Evolutionary conservation across 2,888 invertebrate species (phyloP).

Genomic region (Callyntrura guangdongensis): DNA sequence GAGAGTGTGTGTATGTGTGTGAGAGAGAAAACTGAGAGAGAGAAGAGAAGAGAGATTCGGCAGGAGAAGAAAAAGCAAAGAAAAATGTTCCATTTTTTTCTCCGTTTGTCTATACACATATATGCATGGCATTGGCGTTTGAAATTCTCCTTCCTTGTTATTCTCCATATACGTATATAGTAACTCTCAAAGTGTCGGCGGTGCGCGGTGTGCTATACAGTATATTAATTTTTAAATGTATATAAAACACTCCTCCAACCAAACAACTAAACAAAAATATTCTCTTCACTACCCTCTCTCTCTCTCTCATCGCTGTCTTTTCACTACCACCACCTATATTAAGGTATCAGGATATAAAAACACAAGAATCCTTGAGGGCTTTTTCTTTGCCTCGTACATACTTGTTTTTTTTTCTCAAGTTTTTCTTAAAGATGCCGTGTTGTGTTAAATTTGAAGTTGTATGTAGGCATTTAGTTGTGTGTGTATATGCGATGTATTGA

Average conservation of each 20-base stretch:
- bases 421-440: constrained; percentile 59
- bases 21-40: no score
- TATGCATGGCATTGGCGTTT: constrained; percentile 41
- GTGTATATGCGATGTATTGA: constrained; percentile 47
- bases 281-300: neutral
- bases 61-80: constrained; percentile 18
- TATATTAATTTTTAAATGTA: constrained; percentile 38
- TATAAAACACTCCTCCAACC: constrained; percentile 38
- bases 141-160: neutral
- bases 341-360: constrained; percentile 63
- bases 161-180: neutral
- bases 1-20: no score
- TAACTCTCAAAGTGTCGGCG: neutral
- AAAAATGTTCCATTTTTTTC: constrained; percentile 54
- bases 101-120: constrained; percentile 7
- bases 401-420: constrained; percentile 37
- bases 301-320: neutral
- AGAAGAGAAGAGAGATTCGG: constrained; percentile 27
- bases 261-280: constrained; percentile 55
- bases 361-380: constrained; percentile 73
- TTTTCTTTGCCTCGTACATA: constrained; percentile 58
- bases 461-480: neutral
- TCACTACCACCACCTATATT: constrained; percentile 40
- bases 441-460: constrained; percentile 54
- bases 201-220: neutral